Evolutionary conservation across 2,113 vertebrate genomes (phyloP), one percentile per base, ranked within the genome.

Genomic region (Vanacampus margaritifer): DNA sequence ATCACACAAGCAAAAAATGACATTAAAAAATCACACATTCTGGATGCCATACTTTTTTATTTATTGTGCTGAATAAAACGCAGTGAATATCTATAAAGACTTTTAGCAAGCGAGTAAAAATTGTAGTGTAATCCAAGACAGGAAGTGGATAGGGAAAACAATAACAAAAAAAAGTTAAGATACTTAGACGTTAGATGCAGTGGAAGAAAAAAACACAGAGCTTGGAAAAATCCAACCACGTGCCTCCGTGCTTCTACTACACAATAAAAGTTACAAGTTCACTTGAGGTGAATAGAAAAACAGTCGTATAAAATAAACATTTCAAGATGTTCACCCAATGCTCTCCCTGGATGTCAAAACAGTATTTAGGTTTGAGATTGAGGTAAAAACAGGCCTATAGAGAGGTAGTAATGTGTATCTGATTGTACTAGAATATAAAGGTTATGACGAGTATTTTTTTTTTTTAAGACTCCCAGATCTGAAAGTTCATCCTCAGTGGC

Each of bases 351-450:
- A 83, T 84, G 28, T 73, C 72, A 70, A 80, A 86, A 82, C 84
- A 92, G 90, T 89, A 93, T 94, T 93, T 93, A 92, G 92, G 86
- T 92, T 92, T 94, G 93, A 94, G 93, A 94, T 92, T 93, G 95
- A 95, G 96, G 95, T 95, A 95, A 94, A 94, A 93, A 92, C 91
- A 94, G 94, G 93, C 92, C 93, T 89, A 94, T 85, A 65, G 93
- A 93, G 95, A 97, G 95, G 95, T 97, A 97, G 95, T 92, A 92
- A 92, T 93, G 94, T 96, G 93, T 89, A 86, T 89, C 87, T 69
- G 95, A 97, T 96, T 97, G 94, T 97, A 93, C 91, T 91, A 93
- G 89, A 95, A 95, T 85, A 86, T 73, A 77, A 84, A 86, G 92
- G 24, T 78, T 92, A 88, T 69, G 86, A 92, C 90, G 75, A 92